Evolutionary conservation across 2,888 invertebrate species (phyloP), one percentile per base, ranked within the genome.

Genomic region (Encarsia formosa): DNA sequence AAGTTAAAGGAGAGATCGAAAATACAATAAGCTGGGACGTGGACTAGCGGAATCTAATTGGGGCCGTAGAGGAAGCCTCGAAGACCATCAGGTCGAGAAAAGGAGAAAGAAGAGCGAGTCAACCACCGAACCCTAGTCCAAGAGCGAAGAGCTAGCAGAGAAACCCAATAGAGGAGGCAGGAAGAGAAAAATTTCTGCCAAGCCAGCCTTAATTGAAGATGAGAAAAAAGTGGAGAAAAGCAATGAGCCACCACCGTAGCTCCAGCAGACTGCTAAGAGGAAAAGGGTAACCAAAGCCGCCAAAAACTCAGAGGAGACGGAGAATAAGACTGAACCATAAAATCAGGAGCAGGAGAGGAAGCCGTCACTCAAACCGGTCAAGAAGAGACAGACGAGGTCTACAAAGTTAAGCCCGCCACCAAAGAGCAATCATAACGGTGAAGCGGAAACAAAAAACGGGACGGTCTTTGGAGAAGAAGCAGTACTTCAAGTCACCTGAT

Each of bases 1-100:
- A 22, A 0, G 5, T 24, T 0, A 58, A 49, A 13, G 8, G 9
- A 15, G 34, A 35, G 18, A 18, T 35, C n/a, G 18, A 15, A 18
- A 15, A 5, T 5, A 6, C 15, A 9, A 65, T 60, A 24, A 65
- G 61, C 24, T 75, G 74, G 74, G 74, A 74, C 43, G 63, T 67
- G 4, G 73, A 73, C 59, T 54, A 74, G 35, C 59, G 74, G 6
- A 64, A 64, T 23, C 53, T 54, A 26, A 42, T 56, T 8, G 56
- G 56, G 8, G 13, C 37, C 1, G n/a, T 4, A 2, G 52, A 54
- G n/a, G 49, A 52, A 6, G 52, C 62, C 18, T 46, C 35, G 35
- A 44, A 45, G 19, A 16, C 15, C 11, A 46, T 22, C 4, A 38
- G 31, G 22, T 18, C 2, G 8, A 35, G 43, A 11, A 24, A 48